A percentile compares a stretch with the other conserved stretches of the same genome.
phyloP scores from a whole-genome alignment of 1,140 invertebrate species.

The Megalopta genalis region DNA sequence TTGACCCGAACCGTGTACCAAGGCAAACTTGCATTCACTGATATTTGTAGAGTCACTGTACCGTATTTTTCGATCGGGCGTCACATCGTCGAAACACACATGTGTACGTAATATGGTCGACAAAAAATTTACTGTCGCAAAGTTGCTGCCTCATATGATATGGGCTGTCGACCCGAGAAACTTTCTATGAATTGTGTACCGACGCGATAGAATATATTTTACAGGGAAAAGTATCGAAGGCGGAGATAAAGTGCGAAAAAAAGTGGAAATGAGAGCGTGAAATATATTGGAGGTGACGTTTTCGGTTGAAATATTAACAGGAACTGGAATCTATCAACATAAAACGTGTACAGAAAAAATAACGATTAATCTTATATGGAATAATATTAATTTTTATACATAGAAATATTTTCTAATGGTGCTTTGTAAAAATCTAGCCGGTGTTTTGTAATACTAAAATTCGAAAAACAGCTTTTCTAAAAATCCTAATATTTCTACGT shows the following conservation, averaged over 20 bases:
- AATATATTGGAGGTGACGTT: too few relatives aligned
- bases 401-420: too few relatives aligned
- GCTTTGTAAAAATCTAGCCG: too few relatives aligned
- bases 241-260: not conserved
- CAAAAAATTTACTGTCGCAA: conserved; percentile 26
- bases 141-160: conserved; percentile 34
- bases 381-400: too few relatives aligned
- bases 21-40: not conserved
- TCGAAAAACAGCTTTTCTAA: too few relatives aligned
- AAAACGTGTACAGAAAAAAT: too few relatives aligned
- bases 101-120: not conserved
- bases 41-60: conserved; percentile 2
- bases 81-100: conserved; percentile 13
- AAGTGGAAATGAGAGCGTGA: too few relatives aligned
- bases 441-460: too few relatives aligned
- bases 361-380: too few relatives aligned
- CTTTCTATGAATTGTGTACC: conserved; percentile 28
- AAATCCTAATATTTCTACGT: too few relatives aligned
- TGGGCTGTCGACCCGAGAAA: conserved; percentile 5
- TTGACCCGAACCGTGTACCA: too few relatives aligned
- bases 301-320: not conserved
- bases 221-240: not conserved
- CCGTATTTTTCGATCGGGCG: conserved; percentile 20
- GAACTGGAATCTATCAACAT: too few relatives aligned
- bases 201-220: conserved; percentile 20